These are phyloP conservation scores for Caenorhabditis auriculariae DNA, from an alignment of 2,888 invertebrate species.

Conservation along the genomic window DNA sequence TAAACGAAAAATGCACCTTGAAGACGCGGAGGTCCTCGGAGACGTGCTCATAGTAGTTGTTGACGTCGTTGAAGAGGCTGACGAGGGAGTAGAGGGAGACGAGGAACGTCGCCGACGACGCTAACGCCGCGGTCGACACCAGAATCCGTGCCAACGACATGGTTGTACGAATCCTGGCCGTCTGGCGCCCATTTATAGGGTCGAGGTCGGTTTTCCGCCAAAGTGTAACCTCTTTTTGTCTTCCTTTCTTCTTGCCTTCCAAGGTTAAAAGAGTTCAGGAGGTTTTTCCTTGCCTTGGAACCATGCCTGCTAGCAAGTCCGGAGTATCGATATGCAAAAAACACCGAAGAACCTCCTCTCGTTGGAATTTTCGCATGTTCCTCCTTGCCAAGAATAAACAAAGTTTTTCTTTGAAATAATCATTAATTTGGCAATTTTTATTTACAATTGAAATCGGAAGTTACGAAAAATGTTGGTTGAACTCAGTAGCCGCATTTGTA, in stretches of 20 bases:
- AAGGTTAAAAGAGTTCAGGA: no score
- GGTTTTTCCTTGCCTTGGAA: no score
- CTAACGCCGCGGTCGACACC: conserved; percentile 23
- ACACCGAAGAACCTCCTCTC: no score
- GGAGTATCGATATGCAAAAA: no score
- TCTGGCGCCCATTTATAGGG: conserved; percentile 12
- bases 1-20: no score
- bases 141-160: conserved; percentile 26
- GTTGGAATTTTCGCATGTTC: no score
- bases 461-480: background rate
- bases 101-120: conserved; percentile 21
- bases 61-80: conserved; percentile 27
- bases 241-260: conserved; percentile 5
- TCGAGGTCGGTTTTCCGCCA: background rate
- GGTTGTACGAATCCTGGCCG: background rate
- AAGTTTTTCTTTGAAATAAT: background rate
- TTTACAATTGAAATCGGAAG: background rate
- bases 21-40: conserved; percentile 19
- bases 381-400: no score
- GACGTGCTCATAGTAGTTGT: conserved; percentile 24
- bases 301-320: no score
- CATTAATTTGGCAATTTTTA: background rate
- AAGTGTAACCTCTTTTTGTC: conserved; percentile 7
- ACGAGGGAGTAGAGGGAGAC: conserved; percentile 20
- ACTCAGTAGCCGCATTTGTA: conserved; percentile 44